Evolutionary conservation across 2,113 vertebrate species (phyloP).

Genomic region (Mixornis gularis): DNA sequence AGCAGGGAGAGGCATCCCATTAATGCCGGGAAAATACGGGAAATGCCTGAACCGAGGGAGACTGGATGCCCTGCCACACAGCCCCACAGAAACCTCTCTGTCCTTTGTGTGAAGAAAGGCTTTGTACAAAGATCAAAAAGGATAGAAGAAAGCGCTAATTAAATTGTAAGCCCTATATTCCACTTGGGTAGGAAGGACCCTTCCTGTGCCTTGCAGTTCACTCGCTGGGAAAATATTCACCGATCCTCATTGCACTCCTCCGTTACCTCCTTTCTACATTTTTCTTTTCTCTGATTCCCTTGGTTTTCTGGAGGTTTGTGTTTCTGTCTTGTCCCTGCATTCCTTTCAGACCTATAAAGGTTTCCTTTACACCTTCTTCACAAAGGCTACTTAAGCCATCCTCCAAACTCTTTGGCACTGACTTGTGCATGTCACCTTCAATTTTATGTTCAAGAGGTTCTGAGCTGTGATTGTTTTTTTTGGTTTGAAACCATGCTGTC

Average conservation of each 20-base stretch:
- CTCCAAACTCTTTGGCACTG: neutral
- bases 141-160: neutral
- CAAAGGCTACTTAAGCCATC: neutral
- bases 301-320: neutral
- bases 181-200: neutral
- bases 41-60: constrained; percentile 2
- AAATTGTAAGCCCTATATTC: neutral
- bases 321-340: neutral
- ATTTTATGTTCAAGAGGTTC: neutral
- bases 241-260: neutral
- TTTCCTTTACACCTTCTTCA: neutral
- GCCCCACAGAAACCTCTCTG: constrained; percentile 13
- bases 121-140: constrained; percentile 44
- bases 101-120: constrained; percentile 8
- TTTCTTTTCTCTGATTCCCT: neutral
- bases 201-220: neutral
- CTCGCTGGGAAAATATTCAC: neutral
- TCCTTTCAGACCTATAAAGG: neutral
- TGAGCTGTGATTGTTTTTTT: neutral
- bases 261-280: neutral
- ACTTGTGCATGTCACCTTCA: neutral
- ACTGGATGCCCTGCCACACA: neutral
- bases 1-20: neutral
- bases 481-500: neutral
- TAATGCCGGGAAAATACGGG: neutral